Percentiles rank a stretch among this genome's conserved stretches.
Evolutionary conservation across 2,113 vertebrate species (phyloP).

Genomic region (Entelurus aequoreus): DNA sequence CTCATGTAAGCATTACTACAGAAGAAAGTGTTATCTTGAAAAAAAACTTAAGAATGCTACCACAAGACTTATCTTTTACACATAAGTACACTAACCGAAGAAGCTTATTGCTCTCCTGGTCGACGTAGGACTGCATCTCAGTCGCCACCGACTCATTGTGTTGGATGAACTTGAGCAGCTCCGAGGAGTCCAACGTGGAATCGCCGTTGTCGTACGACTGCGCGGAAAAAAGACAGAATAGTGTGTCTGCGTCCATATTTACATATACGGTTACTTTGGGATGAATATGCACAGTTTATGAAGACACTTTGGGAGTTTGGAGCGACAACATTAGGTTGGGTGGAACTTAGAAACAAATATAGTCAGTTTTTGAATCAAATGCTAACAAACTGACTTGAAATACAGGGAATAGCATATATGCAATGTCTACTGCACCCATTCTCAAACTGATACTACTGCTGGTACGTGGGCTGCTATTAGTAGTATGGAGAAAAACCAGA

Average conservation of each 20-base stretch:
- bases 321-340: too few relatives aligned
- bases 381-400: too few relatives aligned
- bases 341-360: too few relatives aligned
- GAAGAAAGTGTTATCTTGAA: background rate
- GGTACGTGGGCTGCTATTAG: too few relatives aligned
- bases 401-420: too few relatives aligned
- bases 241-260: background rate
- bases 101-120: conserved; percentile 92
- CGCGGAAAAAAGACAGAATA: conserved; percentile 8
- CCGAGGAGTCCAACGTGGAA: conserved; percentile 86
- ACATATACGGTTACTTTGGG: too few relatives aligned
- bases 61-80: background rate
- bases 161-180: conserved; percentile 94
- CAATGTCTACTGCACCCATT: too few relatives aligned
- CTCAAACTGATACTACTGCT: too few relatives aligned
- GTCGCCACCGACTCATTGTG: conserved; percentile 85
- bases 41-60: background rate
- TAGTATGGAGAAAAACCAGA: too few relatives aligned
- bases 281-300: too few relatives aligned
- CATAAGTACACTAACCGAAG: conserved; percentile 75
- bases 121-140: conserved; percentile 85
- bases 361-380: too few relatives aligned
- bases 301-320: too few relatives aligned
- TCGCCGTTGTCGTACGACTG: conserved; percentile 91
- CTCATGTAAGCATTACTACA: conserved; percentile 1